Base-by-base conservation (phyloP, 2,888 invertebrate species). In the Agriopis marginaria region DNA sequence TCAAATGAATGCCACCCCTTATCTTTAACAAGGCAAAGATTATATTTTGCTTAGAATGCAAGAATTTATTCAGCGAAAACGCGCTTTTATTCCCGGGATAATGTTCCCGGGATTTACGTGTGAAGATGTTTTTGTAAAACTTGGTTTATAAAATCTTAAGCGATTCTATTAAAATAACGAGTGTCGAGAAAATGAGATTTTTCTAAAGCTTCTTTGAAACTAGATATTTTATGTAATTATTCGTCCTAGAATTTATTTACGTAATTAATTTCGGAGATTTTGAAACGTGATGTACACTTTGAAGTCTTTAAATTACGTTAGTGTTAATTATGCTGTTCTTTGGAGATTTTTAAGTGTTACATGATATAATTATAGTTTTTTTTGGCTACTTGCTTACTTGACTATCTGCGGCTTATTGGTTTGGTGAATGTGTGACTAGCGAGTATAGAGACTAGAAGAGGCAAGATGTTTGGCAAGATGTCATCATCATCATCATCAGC, bases 1-100 rank as follows among this genome's bases (percentile, higher is more conserved):
- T 83, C 82, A 82, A 85, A 85, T 85, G 84, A 85, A 85, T 82
- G 83, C 82, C 78, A 74, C 78, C 80, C 79, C 84, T 84, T 84
- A 84, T 84, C 83, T 83, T 72, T 83, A 83, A 83, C 83, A 84
- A 82, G 83, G 78, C 77, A 77, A 70, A 82, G 84, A 84, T 84
- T 83, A 84, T 83, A 76, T 80, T 84, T 83, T 83, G 82, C 83
- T 84, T 82, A 82, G 82, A 81, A 82, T 79, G 81, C 79, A 79
- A 77, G 81, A 83, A 82, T 82, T 83, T 82, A 82, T 82, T 82
- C 82, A 78, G 75, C 74, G 77, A 80, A 82, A 79, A 79, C 78
- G 78, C 81, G 76, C 71, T 39, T 69, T 69, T 61, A 62, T 60
- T 61, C 54, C 39, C 49, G 42, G 44, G 44, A 44, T 73, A 75